Evolutionary conservation across 1,140 invertebrate species (phyloP).

Genomic region (Holotrichia oblita): DNA sequence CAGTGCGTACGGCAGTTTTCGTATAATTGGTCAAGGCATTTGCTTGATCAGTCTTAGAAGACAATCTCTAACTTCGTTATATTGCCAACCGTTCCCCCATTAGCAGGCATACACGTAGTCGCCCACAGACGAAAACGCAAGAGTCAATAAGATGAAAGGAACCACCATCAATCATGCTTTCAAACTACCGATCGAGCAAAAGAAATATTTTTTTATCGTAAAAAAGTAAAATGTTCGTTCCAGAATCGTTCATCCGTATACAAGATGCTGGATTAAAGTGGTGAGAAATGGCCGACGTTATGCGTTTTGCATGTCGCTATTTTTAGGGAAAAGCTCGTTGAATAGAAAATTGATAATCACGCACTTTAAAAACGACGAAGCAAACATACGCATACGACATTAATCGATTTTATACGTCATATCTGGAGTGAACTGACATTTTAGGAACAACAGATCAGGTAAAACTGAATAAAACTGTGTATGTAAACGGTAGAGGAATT

Average conservation of each 20-base stretch:
- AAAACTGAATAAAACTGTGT: too few species aligned
- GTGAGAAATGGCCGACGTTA: constrained; percentile 2
- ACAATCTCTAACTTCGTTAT: constrained; percentile 8
- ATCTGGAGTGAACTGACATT: too few species aligned
- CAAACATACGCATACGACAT: neutral
- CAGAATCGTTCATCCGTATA: constrained; percentile 13
- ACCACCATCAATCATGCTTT: constrained; percentile 41
- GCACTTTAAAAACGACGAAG: neutral
- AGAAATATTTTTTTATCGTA: constrained; percentile 3
- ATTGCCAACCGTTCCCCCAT: constrained; percentile 3
- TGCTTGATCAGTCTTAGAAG: constrained; percentile 4
- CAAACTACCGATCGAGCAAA: constrained; percentile 33
- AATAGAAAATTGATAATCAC: neutral
- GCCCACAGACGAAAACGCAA: constrained; percentile 33
- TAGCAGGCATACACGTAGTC: neutral
- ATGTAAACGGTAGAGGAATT: too few species aligned
- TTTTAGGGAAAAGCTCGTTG: neutral
- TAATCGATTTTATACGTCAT: neutral
- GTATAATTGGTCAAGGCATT: neutral
- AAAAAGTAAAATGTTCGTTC: constrained; percentile 26
- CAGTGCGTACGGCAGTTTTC: neutral
- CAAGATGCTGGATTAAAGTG: neutral
- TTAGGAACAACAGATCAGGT: too few species aligned
- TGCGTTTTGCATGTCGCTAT: constrained; percentile 10
- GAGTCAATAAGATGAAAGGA: constrained; percentile 40